Percentiles rank a stretch among this genome's conserved stretches.
phyloP scores from a whole-genome alignment of 2,888 invertebrate species.

The Dolichopus griseipennis region DNA sequence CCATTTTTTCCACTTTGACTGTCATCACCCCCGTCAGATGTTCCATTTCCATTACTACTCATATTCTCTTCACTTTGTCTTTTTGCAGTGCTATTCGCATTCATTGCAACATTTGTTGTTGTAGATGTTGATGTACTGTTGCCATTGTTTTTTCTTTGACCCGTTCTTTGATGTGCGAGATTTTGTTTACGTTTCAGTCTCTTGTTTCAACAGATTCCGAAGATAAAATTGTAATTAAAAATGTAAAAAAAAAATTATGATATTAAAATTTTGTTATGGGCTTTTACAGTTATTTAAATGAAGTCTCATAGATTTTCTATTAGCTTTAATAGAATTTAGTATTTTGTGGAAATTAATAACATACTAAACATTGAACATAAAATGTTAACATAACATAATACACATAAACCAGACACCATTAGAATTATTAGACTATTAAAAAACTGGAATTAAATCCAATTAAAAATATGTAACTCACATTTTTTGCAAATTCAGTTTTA shows the following conservation, averaged over 20 bases:
- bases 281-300: too few relatives aligned
- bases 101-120: too few relatives aligned
- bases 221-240: constrained; percentile 18
- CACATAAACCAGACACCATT: too few relatives aligned
- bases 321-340: background rate
- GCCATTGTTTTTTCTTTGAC: background rate
- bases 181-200: constrained; percentile 10
- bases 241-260: constrained; percentile 4
- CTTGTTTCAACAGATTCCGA: constrained; percentile 17
- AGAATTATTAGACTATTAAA: too few relatives aligned
- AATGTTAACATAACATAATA: background rate
- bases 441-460: too few relatives aligned
- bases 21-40: constrained; percentile 23
- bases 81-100: constrained; percentile 18
- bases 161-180: background rate
- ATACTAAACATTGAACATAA: background rate
- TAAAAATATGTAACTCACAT: background rate
- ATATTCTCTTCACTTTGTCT: constrained; percentile 16
- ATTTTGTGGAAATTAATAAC: background rate
- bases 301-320: too few relatives aligned
- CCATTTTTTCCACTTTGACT: constrained; percentile 23
- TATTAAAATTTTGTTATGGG: too few relatives aligned
- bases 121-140: background rate
- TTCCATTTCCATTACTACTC: constrained; percentile 21
- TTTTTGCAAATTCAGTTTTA: constrained; percentile 14